Base-by-base conservation (phyloP, 2,113 vertebrate species). In the Picathartes gymnocephalus region DNA sequence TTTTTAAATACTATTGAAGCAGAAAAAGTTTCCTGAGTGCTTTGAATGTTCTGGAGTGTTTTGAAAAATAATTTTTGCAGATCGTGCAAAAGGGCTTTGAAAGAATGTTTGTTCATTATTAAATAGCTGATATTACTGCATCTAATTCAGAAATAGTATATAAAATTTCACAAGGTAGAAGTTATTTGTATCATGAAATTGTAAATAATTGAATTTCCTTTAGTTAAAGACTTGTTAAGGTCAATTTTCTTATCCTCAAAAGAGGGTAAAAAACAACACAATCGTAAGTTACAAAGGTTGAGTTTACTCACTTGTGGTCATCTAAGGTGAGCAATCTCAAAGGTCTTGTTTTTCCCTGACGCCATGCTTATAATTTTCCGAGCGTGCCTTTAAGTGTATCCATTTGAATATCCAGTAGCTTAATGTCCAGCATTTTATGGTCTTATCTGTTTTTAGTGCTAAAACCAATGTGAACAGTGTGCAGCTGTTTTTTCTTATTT, bases 311-410 rank as follows among this genome's bases (percentile, higher is more conserved):
- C 30, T 81, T 62, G 19, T 47, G 27, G 16, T 13, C 13, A 27
- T 66, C 9, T 50, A 56, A 84, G 5, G 5, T 50, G 35, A 57
- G 7, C 9, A 79, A 17, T 48, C 13, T 69, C 64, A 40, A 88
- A 72, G 7, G 16, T 16, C 9, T 56, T 65, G 6, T n/a, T 83
- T 82, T 92, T 68, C 10, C 3, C 0, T 35, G 51, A 37, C 4
- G 78, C n/a, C 24, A 6, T 35, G 1, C 11, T 62, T 76, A 23
- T 16, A 33, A 17, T 44, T 77, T 91, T 72, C n/a, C 86, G 18
- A 74, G 7, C 0, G 0, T 73, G 20, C 15, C 47, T 84, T 73
- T 35, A 58, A 31, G 16, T 51, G 5, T 30, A 20, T 50, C 19
- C 48, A 3, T 70, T 42, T 68, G 40, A n/a, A 62, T 20, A 68